These are phyloP conservation scores for Nycticryphes semicollaris DNA, from an alignment of 2,113 vertebrate species.

Conservation along the genomic window DNA sequence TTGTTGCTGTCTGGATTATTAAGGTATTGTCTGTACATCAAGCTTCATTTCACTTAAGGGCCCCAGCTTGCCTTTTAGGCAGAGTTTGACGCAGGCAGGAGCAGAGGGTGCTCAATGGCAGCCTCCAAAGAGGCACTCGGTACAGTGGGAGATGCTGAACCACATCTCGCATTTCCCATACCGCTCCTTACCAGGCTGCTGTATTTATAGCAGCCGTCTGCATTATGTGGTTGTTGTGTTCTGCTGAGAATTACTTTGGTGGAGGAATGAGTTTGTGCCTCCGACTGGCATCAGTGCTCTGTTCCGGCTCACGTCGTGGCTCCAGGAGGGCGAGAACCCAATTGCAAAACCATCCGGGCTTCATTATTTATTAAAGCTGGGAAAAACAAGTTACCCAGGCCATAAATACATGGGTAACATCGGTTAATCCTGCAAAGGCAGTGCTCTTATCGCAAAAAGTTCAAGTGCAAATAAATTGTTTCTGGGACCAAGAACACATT, in stretches of 20 bases:
- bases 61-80: background rate
- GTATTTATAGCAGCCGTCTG: background rate
- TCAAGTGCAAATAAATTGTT: slow-evolving; percentile 41
- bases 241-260: background rate
- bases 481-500: slow-evolving; percentile 40
- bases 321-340: background rate
- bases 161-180: background rate
- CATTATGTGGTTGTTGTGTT: background rate
- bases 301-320: background rate
- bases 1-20: background rate
- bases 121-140: background rate
- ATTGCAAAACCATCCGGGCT: background rate
- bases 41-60: background rate
- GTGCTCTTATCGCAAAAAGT: background rate
- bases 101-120: background rate
- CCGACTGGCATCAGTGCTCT: background rate
- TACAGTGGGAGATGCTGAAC: background rate
- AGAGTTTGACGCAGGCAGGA: background rate
- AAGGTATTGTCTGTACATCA: background rate
- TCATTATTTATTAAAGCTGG: slow-evolving; percentile 58
- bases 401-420: slow-evolving; percentile 31
- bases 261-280: background rate
- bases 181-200: background rate
- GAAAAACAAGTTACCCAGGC: background rate
- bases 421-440: background rate